Evolutionary conservation across 2,797 vertebrate genomes (phyloP).

Genomic region (Coregonus ussuriensis): DNA sequence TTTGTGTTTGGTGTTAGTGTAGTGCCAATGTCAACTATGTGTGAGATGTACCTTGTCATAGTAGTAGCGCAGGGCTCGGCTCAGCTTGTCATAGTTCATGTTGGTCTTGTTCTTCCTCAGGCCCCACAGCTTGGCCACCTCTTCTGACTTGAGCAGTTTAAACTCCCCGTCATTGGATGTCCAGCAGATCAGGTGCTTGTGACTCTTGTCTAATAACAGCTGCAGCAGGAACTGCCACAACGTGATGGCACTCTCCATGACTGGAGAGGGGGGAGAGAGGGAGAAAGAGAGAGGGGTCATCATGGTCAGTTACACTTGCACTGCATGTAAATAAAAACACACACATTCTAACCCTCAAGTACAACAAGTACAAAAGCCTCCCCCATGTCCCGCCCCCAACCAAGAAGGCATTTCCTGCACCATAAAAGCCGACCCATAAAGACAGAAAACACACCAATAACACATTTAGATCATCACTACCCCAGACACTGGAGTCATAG

Average conservation of each 20-base stretch:
- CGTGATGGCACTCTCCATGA: slow-evolving; percentile 98
- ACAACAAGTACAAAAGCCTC: slow-evolving; percentile 3
- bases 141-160: slow-evolving; percentile 96
- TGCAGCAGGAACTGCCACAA: slow-evolving; percentile 99
- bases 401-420: slow-evolving; percentile 53
- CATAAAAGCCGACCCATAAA: slow-evolving; percentile 1
- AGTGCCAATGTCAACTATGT: not conserved
- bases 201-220: slow-evolving; percentile 93
- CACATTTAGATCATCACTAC: not conserved
- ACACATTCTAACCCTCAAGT: not conserved
- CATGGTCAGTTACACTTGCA: slow-evolving; percentile 14
- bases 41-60: slow-evolving; percentile 88
- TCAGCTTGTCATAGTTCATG: slow-evolving; percentile 99
- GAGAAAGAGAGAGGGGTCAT: not conserved
- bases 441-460: not conserved
- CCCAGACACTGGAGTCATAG: not conserved
- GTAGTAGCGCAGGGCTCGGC: slow-evolving; percentile 95
- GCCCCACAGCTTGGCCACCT: slow-evolving; percentile 97
- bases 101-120: slow-evolving; percentile 98
- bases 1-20: not conserved
- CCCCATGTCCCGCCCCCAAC: slow-evolving; percentile 38
- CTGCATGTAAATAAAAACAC: slow-evolving; percentile 28
- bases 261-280: slow-evolving; percentile 47
- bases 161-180: slow-evolving; percentile 96
- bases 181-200: slow-evolving; percentile 97